Evolutionary conservation across 2,888 invertebrate species (phyloP), one percentile per base, ranked within the genome.

Genomic region (Lasioglossum pauxillum): DNA sequence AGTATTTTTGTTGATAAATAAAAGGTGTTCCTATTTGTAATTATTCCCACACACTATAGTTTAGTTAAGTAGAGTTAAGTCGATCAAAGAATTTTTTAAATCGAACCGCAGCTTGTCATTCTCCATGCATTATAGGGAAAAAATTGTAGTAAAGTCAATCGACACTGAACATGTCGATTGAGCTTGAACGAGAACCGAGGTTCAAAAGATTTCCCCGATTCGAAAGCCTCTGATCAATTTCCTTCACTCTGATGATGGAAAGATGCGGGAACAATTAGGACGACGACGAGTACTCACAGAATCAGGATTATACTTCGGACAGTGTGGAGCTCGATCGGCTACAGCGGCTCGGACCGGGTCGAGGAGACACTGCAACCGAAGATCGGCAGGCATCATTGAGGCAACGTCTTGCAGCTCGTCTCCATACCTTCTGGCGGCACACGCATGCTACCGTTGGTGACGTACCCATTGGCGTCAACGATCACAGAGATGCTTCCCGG

Each of bases 401-500:
- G 93, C 76, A 93, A 92, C 84, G 93, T 94, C 72, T 92, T 93
- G 87, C 93, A 94, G 78, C 92, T 94, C 88, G 96, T 95, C 94
- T 96, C 96, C 96, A 96, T 96, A 94, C 96, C 96, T 94, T 96
- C 96, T 80, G 96, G 96, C 89, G 96, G 96, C 88, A 96, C 95
- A 88, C 96, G 95, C 90, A 96, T 95, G 91, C 95, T 96, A 88
- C 96, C 96, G 91, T 96, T 96, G 84, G 96, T 96, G 86, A 96
- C 94, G 87, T 96, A 96, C 74, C 96, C 96, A 90, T 96, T 96
- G 67, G 95, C 94, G 83, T 95, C 95, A 49, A 94, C 92, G 71
- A 93, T 92, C 75, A 94, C 92, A 19, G 93, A 91, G 23, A 92
- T 93, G 64, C 92, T 91, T 44, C 91, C 85, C 7, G 92, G 90